Evolutionary conservation across 1,140 invertebrate genomes (phyloP).

Genomic region (Lanistes nyassanus): DNA sequence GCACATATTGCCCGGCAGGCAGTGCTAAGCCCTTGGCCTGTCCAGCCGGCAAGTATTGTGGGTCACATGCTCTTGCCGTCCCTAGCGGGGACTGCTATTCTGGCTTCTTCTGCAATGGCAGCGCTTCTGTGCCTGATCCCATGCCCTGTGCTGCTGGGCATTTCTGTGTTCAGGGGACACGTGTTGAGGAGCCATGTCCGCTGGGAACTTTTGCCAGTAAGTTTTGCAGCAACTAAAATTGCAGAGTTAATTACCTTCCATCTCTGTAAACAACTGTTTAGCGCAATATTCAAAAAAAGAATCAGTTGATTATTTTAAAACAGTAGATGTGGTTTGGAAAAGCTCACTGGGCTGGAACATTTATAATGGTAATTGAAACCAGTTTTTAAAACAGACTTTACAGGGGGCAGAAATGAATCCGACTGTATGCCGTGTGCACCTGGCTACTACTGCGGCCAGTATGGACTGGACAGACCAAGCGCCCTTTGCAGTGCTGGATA

Average conservation of each 20-base stretch:
- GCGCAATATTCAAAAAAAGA: background rate
- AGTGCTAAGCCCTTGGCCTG: constrained; percentile 49
- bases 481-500: constrained; percentile 54
- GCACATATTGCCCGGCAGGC: constrained; percentile 57
- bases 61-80: constrained; percentile 36
- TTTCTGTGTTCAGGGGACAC: constrained; percentile 59
- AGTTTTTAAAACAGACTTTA: constrained; percentile 53
- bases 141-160: constrained; percentile 48
- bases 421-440: constrained; percentile 57
- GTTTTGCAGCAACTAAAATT: background rate
- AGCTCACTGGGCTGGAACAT: background rate
- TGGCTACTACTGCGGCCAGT: constrained; percentile 58
- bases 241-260: background rate
- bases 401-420: constrained; percentile 47
- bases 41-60: constrained; percentile 60
- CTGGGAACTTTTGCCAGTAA: constrained; percentile 59
- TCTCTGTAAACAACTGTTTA: background rate
- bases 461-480: constrained; percentile 47
- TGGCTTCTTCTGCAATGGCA: constrained; percentile 63
- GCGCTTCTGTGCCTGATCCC: constrained; percentile 47
- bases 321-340: background rate
- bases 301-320: background rate
- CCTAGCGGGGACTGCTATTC: constrained; percentile 56
- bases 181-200: constrained; percentile 48
- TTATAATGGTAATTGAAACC: no score